A percentile compares a stretch with the other conserved stretches of the same genome.
Evolutionary conservation across 1,140 invertebrate species (phyloP).

Genomic region (Drosophila trapezifrons): DNA sequence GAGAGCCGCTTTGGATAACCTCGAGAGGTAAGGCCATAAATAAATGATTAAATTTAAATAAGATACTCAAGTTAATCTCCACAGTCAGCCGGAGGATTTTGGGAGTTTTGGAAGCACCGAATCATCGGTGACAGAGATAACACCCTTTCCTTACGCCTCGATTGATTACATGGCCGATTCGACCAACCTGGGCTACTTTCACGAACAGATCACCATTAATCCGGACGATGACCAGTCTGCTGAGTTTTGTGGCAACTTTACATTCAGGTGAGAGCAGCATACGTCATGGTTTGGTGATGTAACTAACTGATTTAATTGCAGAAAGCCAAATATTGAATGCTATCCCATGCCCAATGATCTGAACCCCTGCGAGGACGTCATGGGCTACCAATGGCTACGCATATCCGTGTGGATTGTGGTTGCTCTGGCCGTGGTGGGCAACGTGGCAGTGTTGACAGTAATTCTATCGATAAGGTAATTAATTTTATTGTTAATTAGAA

Average conservation of each 20-base stretch:
- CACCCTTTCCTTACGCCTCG: constrained; percentile 22
- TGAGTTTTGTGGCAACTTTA: constrained; percentile 81
- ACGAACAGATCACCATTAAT: constrained; percentile 73
- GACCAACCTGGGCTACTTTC: constrained; percentile 69
- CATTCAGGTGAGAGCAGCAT: constrained; percentile 57
- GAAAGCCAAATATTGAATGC: constrained; percentile 87
- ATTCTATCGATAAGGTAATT: constrained; percentile 86
- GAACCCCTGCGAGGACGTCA: constrained; percentile 95
- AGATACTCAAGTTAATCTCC: neutral
- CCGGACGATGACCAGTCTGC: constrained; percentile 68
- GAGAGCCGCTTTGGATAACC: neutral
- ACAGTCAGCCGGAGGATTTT: constrained; percentile 17
- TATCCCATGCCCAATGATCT: constrained; percentile 92
- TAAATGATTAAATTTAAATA: neutral
- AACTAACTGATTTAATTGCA: constrained; percentile 7
- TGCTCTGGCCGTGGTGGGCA: constrained; percentile 89
- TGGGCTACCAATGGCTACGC: constrained; percentile 92
- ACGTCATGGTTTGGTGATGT: neutral
- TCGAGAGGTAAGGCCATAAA: neutral
- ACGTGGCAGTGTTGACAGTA: constrained; percentile 92
- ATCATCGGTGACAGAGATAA: neutral
- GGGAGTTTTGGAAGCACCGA: constrained; percentile 14
- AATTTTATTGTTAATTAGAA: neutral
- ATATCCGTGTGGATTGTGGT: constrained; percentile 93
- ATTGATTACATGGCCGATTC: constrained; percentile 69